Percentiles rank a stretch among this genome's conserved stretches.
Conservation (phyloP, 2,797 vertebrate species). For the Chelmon rostratus region DNA sequence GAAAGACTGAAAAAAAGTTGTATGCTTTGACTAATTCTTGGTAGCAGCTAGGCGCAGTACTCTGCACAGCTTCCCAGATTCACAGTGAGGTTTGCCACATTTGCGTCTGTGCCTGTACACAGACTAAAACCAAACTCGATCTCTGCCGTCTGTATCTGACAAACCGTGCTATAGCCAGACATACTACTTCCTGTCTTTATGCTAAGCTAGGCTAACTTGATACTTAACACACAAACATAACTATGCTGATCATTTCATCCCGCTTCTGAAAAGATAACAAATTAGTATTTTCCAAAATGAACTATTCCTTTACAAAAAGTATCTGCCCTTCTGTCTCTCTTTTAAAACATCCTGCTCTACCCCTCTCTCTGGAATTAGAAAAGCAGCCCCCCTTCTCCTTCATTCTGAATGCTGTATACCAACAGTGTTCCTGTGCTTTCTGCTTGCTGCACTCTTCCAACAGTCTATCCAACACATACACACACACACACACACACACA, state of each 20-base stretch:
- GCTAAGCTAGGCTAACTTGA: neutral
- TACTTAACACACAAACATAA: no score
- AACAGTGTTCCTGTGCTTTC: conserved; percentile 8
- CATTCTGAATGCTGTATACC: conserved; percentile 9
- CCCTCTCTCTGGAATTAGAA: conserved; percentile 13
- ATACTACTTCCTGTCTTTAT: neutral
- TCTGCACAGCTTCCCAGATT: neutral
- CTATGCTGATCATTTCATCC: neutral
- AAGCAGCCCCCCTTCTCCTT: neutral
- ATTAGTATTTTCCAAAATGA: neutral
- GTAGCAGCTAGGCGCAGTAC: neutral
- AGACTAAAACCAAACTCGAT: neutral
- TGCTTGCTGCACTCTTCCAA: conserved; percentile 27
- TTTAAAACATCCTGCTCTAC: neutral
- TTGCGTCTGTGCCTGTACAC: neutral
- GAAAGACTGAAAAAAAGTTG: no score
- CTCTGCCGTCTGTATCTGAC: neutral
- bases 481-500: conserved; percentile 10
- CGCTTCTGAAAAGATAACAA: neutral
- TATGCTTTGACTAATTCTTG: neutral
- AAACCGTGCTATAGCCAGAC: neutral
- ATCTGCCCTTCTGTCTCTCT: conserved; percentile 2
- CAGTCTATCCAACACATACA: conserved; percentile 2
- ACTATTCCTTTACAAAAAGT: conserved; percentile 4
- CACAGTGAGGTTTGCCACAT: neutral